phyloP scores from a whole-genome alignment of 2,113 vertebrate species.

The Smithornis capensis region DNA sequence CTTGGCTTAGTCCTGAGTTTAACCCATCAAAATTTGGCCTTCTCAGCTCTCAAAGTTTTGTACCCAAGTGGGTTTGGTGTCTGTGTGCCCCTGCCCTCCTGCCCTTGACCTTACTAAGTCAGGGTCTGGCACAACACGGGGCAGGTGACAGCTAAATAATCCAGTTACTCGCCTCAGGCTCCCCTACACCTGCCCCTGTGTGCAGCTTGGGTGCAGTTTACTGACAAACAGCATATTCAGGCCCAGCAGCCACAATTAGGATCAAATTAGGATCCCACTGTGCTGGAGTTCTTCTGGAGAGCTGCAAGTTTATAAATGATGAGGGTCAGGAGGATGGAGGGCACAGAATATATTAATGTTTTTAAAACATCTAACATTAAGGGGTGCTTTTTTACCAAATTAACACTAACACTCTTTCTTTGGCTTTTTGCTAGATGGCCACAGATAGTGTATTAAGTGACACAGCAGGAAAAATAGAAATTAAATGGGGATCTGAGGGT shows the following conservation, averaged over 20 bases:
- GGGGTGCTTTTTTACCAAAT: background rate
- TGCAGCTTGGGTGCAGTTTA: accelerated
- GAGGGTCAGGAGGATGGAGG: background rate
- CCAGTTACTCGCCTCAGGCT: background rate
- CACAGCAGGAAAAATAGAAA: background rate
- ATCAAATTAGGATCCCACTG: background rate
- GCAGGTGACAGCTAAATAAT: background rate
- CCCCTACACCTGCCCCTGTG: accelerated
- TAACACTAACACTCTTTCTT: background rate
- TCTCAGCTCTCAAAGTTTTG: background rate
- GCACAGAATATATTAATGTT: background rate
- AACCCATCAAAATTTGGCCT: background rate
- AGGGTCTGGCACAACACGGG: accelerated
- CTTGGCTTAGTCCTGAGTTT: background rate
- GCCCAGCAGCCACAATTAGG: background rate
- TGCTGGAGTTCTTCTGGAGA: background rate
- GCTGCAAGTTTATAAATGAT: background rate
- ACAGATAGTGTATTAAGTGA: background rate
- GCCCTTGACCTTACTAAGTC: no score
- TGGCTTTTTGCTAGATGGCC: background rate
- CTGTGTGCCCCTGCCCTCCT: background rate
- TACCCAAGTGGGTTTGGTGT: background rate
- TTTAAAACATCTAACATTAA: background rate
- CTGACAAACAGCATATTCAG: background rate
- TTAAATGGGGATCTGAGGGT: background rate